Evolutionary conservation across 2,113 vertebrate genomes (phyloP).

Genomic region (Marmota flaviventris): DNA sequence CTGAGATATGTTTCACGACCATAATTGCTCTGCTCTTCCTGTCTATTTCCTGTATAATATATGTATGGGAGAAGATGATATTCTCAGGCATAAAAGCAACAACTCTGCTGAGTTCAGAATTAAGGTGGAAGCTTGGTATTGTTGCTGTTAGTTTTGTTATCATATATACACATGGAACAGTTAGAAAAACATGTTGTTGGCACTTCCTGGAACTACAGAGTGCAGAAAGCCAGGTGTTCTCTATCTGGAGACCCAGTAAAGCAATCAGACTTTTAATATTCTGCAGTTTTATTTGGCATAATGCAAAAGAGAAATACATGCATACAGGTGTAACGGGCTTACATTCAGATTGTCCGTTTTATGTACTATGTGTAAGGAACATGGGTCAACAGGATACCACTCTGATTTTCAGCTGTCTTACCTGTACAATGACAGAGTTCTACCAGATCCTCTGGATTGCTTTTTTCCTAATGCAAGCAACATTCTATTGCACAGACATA

Average conservation of each 20-base stretch:
- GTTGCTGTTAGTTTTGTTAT: neutral
- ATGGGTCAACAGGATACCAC: neutral
- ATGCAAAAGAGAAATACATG: neutral
- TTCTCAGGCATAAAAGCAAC: neutral
- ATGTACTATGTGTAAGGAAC: neutral
- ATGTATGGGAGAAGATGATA: neutral
- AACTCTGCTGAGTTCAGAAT: neutral
- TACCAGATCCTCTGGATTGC: neutral
- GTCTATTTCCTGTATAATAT: neutral
- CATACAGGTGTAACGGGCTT: neutral
- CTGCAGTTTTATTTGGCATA: neutral
- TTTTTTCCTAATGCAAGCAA: neutral
- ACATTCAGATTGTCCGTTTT: neutral
- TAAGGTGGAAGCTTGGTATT: neutral
- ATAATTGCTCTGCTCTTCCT: neutral
- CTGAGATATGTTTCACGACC: neutral
- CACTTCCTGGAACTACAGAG: neutral
- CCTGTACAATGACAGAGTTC: neutral
- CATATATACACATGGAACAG: neutral
- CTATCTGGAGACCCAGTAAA: neutral
- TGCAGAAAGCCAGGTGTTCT: neutral
- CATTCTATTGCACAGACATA: neutral
- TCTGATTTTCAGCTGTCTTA: neutral
- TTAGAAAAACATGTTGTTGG: neutral
- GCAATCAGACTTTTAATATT: neutral